phyloP scores from a whole-genome alignment of 2,888 invertebrate genomes.

The Brachypterus glaber region DNA sequence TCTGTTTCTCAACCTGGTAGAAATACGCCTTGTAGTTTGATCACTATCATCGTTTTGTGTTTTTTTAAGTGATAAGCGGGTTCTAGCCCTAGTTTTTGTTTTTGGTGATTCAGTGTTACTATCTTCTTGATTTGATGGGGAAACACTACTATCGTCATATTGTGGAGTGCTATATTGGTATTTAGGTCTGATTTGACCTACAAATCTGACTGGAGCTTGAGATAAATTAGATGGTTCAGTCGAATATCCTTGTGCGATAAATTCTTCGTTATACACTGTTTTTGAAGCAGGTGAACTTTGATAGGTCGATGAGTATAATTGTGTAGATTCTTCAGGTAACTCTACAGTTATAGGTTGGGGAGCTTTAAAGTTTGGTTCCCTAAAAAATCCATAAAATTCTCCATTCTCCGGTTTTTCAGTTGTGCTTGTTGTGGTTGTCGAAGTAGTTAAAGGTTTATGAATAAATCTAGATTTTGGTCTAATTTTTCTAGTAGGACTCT shows the following conservation, averaged over 20 bases:
- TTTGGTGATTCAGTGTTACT: slow-evolving; percentile 20
- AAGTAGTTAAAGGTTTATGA: slow-evolving; percentile 16
- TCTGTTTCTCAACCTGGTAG: slow-evolving; percentile 36
- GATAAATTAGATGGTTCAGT: slow-evolving; percentile 13
- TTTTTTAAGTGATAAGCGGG: slow-evolving; percentile 11
- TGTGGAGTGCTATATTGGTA: slow-evolving; percentile 20
- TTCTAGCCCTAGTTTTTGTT: slow-evolving; percentile 20
- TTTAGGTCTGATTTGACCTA: slow-evolving; percentile 36
- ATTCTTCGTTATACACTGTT: slow-evolving; percentile 5
- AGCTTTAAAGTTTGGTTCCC: slow-evolving; percentile 40
- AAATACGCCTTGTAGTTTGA: slow-evolving; percentile 21
- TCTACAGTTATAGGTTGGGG: slow-evolving; percentile 5
- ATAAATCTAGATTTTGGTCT: slow-evolving; percentile 23
- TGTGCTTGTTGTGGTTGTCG: slow-evolving; percentile 18
- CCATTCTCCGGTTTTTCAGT: slow-evolving; percentile 29
- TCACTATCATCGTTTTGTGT: slow-evolving; percentile 18
- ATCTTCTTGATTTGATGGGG: slow-evolving; percentile 11
- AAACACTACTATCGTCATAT: not conserved
- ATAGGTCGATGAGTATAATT: slow-evolving; percentile 15
- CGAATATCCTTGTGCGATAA: slow-evolving; percentile 6
- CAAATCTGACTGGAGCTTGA: slow-evolving; percentile 27
- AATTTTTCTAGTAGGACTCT: slow-evolving; percentile 25
- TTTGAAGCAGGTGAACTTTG: slow-evolving; percentile 4
- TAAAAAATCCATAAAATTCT: slow-evolving; percentile 44
- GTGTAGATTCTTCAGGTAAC: slow-evolving; percentile 17